phyloP scores from a whole-genome alignment of 2,113 vertebrate species.

The Sula dactylatra region DNA sequence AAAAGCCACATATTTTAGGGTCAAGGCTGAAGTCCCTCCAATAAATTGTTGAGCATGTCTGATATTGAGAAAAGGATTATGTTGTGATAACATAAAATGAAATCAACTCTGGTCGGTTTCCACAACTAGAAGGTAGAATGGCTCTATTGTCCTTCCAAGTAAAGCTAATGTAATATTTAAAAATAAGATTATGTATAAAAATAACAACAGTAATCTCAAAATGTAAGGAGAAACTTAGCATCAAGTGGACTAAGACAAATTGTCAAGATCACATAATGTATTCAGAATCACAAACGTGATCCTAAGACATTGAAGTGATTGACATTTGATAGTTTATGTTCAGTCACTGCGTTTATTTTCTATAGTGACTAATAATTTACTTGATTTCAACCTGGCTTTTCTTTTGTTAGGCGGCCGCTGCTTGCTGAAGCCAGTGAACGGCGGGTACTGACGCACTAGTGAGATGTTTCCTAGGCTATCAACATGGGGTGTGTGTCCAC shows the following conservation, averaged over 20 bases:
- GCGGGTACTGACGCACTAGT: neutral
- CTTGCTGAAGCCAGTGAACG: neutral
- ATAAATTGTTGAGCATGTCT: neutral
- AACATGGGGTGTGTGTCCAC: neutral
- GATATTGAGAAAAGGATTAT: neutral
- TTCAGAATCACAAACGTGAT: neutral
- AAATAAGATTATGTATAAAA: neutral
- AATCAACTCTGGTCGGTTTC: neutral
- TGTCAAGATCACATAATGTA: rapidly evolving
- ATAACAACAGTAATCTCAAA: neutral
- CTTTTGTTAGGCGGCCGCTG: neutral
- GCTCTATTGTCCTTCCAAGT: neutral
- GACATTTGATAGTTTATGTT: neutral
- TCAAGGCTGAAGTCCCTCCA: neutral
- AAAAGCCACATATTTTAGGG: neutral
- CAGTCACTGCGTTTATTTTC: neutral
- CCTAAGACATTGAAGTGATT: neutral
- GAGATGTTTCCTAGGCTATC: neutral
- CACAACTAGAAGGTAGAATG: neutral
- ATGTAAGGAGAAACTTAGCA: neutral
- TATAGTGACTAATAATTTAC: neutral
- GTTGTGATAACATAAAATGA: neutral
- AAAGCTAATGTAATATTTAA: neutral
- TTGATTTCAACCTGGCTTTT: neutral
- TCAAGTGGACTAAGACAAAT: neutral